Evolutionary conservation across 1,140 invertebrate genomes (phyloP), one percentile per base, ranked within the genome.

Genomic region (Eupristina koningsbergeri): DNA sequence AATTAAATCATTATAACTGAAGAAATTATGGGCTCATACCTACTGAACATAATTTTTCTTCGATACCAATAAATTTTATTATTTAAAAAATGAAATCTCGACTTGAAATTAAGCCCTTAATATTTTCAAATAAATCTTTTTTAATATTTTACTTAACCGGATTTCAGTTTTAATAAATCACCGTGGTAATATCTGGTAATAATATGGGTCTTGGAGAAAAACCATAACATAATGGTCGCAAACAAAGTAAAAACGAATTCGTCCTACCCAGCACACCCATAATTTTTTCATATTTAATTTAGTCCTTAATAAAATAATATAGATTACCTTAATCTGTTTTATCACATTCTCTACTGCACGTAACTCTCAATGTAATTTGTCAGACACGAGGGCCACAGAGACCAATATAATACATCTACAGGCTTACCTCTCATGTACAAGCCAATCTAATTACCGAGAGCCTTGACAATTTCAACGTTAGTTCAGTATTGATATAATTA

Each of bases 401-500:
- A 75, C n/a, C 73, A 34, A 75, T 53, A 53, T 53, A 75, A 75
- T 75, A 53, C 15, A 76, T 34, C 13, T 76, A 76, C 19, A 61
- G 74, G 15, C 13, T 45, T 58, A n/a, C 8, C 3, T 76, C 29
- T 64, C 58, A 41, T 22, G 9, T 53, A 17, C 9, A 15, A n/a
- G 17, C 9, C 11, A 39, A 76, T 76, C 41, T 47, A 82, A 83
- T 71, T 77, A 77, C 26, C 29, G 29, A 11, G 17, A 29, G 34
- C 58, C 64, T 67, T 39, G 47, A 73, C 75, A 73, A 78, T 83
- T 83, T 71, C 67, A 22, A 31, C 26, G 79, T 45, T 76, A 53
- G 71, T 83, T 78, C 81, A 71, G 77, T 83, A 71, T 77, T 64
- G 45, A 47, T 50, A 41, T 67, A 82, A 64, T 76, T 22, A 29